Evolutionary conservation across 2,888 invertebrate genomes (phyloP), one percentile per base, ranked within the genome.

Genomic region (Cantharis rufa): DNA sequence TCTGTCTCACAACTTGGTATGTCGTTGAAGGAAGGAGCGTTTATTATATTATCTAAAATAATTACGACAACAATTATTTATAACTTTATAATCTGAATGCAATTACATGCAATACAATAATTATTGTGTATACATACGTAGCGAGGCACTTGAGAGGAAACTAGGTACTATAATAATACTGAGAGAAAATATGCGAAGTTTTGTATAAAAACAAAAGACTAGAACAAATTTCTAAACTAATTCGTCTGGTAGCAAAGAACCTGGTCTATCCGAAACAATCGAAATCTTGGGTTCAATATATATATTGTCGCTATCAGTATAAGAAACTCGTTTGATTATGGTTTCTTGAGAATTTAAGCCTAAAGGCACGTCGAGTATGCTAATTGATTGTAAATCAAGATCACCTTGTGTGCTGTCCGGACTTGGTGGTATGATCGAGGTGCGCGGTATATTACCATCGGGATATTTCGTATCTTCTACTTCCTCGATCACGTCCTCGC

Each of bases 401-500:
- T 88, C 88, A 88, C 87, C 87, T 88, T 86, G 87, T 79, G 82
- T 83, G 69, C 82, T 82, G 18, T 88, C 88, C 1, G 88, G 88
- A 80, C 87, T 88, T 1, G 88, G 87, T 7, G 88, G 88, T 70
- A 88, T 88, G 13, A 88, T 82, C 4, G 86, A 86, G 0, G 88
- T 88, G 75, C 84, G 84, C 0, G 88, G 88, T 10, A 32, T 32
- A 13, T 72, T 62, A 4, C 24, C 24, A 24, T 84, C 82, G 1
- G 82, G 81, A 27, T 84, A 83, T 15, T 83, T 83, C 1, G 82
- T 80, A 9, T 87, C 87, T 69, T 85, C 86, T 0, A 88, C 88
- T 84, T 90, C 95, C 86, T 95, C 95, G 82, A 95, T 89, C 64
- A 96, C 96, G 89, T 97, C 97, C 89, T 97, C 97, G 87, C 95